phyloP scores from a whole-genome alignment of 2,113 vertebrate genomes.

The Cyanocitta stelleri region DNA sequence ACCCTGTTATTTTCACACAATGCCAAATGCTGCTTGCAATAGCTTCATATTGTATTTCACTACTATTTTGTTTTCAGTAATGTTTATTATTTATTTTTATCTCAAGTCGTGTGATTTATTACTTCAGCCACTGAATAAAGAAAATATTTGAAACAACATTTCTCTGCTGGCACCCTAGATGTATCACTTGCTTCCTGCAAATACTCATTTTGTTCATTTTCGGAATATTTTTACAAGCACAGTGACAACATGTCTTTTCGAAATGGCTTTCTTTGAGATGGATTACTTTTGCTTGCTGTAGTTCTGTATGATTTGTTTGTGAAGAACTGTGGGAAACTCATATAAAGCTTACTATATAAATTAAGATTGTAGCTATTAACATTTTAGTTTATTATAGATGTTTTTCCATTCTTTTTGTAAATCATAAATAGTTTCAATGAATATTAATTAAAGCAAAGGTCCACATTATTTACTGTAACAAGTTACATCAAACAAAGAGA shows the following conservation, averaged over 20 bases:
- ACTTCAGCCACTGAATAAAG: neutral
- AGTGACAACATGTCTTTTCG: neutral
- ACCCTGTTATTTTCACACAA: neutral
- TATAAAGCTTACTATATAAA: neutral
- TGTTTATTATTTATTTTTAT: neutral
- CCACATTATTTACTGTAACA: neutral
- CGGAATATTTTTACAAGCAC: constrained; percentile 1
- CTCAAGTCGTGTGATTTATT: neutral
- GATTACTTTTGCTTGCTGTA: neutral
- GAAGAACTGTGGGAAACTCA: neutral
- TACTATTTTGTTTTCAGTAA: neutral
- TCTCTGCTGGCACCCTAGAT: neutral
- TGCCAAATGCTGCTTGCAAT: neutral
- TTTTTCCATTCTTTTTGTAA: neutral
- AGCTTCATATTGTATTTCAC: neutral
- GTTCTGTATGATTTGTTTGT: neutral
- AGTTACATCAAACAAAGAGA: neutral
- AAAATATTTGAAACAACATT: neutral
- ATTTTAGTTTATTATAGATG: neutral
- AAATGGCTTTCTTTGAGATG: constrained; percentile 1
- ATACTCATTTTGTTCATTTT: neutral
- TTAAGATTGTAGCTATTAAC: neutral
- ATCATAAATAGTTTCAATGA: neutral
- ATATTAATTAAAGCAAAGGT: neutral
- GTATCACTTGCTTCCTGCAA: neutral